These are phyloP conservation scores for Diplolepis rosae DNA, from an alignment of 2,888 invertebrate genomes.

Conservation along the genomic window DNA sequence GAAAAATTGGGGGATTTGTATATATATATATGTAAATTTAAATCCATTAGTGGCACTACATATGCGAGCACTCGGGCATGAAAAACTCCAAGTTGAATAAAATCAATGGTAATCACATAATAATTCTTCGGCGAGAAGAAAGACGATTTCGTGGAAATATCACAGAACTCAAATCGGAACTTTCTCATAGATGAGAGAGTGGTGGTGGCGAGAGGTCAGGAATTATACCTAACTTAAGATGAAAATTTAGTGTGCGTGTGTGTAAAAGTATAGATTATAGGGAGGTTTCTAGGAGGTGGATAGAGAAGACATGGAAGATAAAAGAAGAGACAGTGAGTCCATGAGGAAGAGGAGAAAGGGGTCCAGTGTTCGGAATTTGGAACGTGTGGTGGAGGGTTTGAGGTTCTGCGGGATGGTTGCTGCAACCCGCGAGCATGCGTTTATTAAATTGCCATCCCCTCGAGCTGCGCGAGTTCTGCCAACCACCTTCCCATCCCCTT, in stretches of 20 bases:
- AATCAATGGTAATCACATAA: background rate
- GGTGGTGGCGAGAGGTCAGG: slow-evolving; percentile 15
- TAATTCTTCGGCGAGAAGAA: slow-evolving; percentile 14
- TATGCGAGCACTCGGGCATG: background rate
- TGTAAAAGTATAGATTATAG: background rate
- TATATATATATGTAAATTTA: too few relatives aligned
- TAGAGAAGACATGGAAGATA: background rate
- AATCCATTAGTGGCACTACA: slow-evolving; percentile 3
- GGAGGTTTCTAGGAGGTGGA: background rate
- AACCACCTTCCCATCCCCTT: slow-evolving; percentile 38
- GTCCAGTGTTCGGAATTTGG: slow-evolving; percentile 42
- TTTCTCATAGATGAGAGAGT: slow-evolving; percentile 8
- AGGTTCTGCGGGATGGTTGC: slow-evolving; percentile 49
- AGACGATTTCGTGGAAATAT: background rate
- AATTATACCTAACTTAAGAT: slow-evolving; percentile 39
- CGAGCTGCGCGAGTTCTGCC: slow-evolving; percentile 33
- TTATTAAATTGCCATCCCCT: slow-evolving; percentile 64
- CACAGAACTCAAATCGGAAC: background rate
- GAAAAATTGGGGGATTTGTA: too few relatives aligned
- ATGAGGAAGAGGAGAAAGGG: slow-evolving; percentile 38
- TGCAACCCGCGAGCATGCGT: slow-evolving; percentile 52
- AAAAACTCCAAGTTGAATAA: background rate
- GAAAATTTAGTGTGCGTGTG: slow-evolving; percentile 31
- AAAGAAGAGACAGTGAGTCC: slow-evolving; percentile 33
- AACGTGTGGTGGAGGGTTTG: slow-evolving; percentile 42